Evolutionary conservation across 2,113 vertebrate species (phyloP).

Genomic region (Chaetodon auriga): DNA sequence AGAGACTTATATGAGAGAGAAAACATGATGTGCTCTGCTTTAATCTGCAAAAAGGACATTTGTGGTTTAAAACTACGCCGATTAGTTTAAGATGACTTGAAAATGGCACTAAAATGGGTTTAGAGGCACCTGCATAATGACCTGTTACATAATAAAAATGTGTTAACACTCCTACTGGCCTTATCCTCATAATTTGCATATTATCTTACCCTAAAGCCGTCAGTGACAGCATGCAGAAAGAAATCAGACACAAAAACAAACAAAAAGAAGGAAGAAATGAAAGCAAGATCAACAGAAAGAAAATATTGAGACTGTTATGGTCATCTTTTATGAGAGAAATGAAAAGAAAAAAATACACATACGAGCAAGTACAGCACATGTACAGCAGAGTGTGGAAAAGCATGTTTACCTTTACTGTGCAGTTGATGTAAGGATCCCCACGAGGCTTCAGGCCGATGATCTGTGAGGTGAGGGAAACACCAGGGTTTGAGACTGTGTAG

Average conservation of each 20-base stretch:
- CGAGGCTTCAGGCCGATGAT: conserved; percentile 94
- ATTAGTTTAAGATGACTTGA: conserved; percentile 41
- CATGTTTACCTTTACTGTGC: conserved; percentile 88
- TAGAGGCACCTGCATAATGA: conserved; percentile 42
- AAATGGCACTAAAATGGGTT: conserved; percentile 48
- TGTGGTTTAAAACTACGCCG: conserved; percentile 9
- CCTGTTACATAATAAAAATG: conserved; percentile 54
- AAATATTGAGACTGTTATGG: conserved; percentile 58
- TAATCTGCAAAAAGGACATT: conserved; percentile 39
- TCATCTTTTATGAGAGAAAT: conserved; percentile 49
- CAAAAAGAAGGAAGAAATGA: conserved; percentile 63
- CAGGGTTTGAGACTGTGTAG: conserved; percentile 5
- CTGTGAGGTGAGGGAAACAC: conserved; percentile 78
- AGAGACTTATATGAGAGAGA: conserved; percentile 37
- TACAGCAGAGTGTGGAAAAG: conserved; percentile 4
- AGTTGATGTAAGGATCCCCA: conserved; percentile 89
- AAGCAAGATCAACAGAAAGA: conserved; percentile 67
- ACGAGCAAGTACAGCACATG: conserved; percentile 23
- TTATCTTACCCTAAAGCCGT: conserved; percentile 85
- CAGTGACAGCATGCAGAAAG: conserved; percentile 92
- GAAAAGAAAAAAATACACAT: conserved; percentile 48
- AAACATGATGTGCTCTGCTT: conserved; percentile 31
- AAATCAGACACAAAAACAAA: conserved; percentile 80
- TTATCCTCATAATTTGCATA: conserved; percentile 64
- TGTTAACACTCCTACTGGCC: conserved; percentile 56